A percentile compares a stretch with the other conserved stretches of the same genome.
These are phyloP conservation scores for Pseudochromis fuscus DNA, from an alignment of 2,797 vertebrate genomes.

Conservation along the genomic window DNA sequence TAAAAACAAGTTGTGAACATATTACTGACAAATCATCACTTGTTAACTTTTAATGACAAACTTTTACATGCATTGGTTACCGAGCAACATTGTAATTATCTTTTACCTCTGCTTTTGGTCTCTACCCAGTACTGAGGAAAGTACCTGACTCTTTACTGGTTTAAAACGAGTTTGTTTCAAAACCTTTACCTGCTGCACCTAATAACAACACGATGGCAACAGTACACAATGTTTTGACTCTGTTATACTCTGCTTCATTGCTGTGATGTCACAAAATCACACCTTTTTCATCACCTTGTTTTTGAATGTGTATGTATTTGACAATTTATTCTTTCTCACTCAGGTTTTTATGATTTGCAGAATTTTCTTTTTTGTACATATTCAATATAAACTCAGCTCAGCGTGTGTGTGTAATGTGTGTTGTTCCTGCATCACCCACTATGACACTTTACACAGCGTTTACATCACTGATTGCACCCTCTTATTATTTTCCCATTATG, in stretches of 20 bases:
- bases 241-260: neutral
- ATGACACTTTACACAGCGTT: slow-evolving; percentile 37
- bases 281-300: no score
- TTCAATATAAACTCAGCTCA: no score
- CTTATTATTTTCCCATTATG: slow-evolving; percentile 63
- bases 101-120: neutral
- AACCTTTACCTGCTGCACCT: slow-evolving; percentile 9
- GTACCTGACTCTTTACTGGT: neutral
- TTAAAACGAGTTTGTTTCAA: neutral
- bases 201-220: slow-evolving; percentile 12
- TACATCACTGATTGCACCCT: slow-evolving; percentile 61
- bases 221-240: neutral
- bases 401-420: neutral
- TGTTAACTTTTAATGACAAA: neutral
- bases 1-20: neutral
- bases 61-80: neutral
- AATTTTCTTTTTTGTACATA: no score
- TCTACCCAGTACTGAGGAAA: neutral
- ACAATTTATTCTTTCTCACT: slow-evolving; percentile 1
- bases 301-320: no score
- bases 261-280: neutral
- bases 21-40: neutral
- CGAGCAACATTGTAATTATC: neutral
- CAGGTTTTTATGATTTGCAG: neutral
- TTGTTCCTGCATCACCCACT: slow-evolving; percentile 16